Base-by-base conservation (phyloP, 2,113 vertebrate species). In the Narcine bancroftii region DNA sequence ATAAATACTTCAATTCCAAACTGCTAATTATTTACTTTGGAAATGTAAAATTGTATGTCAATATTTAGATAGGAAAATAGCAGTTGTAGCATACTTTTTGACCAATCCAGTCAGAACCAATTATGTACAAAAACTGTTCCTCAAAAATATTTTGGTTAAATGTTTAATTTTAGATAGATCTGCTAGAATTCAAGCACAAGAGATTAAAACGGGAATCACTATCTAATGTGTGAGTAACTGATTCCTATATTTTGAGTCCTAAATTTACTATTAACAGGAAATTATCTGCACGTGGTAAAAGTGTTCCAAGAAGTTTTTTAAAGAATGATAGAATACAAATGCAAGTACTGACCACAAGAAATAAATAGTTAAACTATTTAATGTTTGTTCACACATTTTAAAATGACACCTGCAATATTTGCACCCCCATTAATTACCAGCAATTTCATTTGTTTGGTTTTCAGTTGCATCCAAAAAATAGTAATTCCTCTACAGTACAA, bases 181-280 rank as follows among this genome's bases (percentile, higher is more conserved):
- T 45, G 24, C 89, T 91, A 65, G 0, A 93, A 93, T 93, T 93
- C 92, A 93, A 89, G 39, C 93, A 77, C 92, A 92, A 83, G 63
- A 45, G 33, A 93, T 50, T 85, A 93, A 95, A 92, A 92, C 92
- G 69, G 93, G 92, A 93, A 91, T 93, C 93, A 75, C 0, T n/a
- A 96, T 66, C 94, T 83, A 24, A 92, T 95, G 95, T 95, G 94
- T 92, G 60, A 60, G 93, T 93, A 94, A 95, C 94, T 96, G 95
- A 95, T 95, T 94, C 92, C 93, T 93, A 93, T 94, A 94, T 79
- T 0, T 17, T 75, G 29, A 93, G 94, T 93, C 11, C 93, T 89
- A 94, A 33, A 92, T 94, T 95, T 95, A 95, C 95, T 92, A 96
- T 95, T 96, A 97, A 97, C 94, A 97, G 95, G 95, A 96, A 97